Evolutionary conservation across 1,140 invertebrate genomes (phyloP).

Genomic region (Drosophila nannoptera): DNA sequence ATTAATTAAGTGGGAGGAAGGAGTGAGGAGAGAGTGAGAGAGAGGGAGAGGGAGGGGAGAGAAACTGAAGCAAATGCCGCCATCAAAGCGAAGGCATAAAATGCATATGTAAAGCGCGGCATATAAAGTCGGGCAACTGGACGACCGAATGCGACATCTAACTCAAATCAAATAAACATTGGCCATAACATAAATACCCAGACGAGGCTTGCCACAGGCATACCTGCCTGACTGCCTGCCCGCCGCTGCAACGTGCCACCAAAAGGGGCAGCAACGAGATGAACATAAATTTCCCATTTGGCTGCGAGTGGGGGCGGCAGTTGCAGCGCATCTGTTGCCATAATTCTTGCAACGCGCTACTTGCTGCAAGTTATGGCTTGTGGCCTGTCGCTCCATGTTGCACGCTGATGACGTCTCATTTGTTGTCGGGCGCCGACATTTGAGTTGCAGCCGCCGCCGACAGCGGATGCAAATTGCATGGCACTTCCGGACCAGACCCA

Average conservation of each 20-base stretch:
- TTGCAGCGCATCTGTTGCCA: slow-evolving; percentile 68
- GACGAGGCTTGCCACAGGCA: slow-evolving; percentile 28
- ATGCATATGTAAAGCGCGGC: slow-evolving; percentile 29
- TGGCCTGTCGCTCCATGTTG: slow-evolving; percentile 31
- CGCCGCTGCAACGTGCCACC: neutral
- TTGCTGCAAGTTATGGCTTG: slow-evolving; percentile 16
- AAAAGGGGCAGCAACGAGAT: slow-evolving; percentile 28
- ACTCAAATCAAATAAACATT: slow-evolving; percentile 75
- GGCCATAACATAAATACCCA: slow-evolving; percentile 68
- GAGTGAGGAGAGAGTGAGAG: slow-evolving; percentile 5
- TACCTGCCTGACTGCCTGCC: neutral
- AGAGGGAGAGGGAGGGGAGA: neutral
- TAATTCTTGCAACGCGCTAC: slow-evolving; percentile 58
- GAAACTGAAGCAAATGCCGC: slow-evolving; percentile 8
- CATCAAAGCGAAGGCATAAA: slow-evolving; percentile 48
- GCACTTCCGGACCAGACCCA: slow-evolving; percentile 42
- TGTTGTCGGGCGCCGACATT: slow-evolving; percentile 50
- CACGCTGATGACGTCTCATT: slow-evolving; percentile 65
- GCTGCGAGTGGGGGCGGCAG: slow-evolving; percentile 3
- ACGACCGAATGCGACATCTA: slow-evolving; percentile 59
- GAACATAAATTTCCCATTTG: slow-evolving; percentile 69
- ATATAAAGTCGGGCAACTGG: slow-evolving; percentile 25
- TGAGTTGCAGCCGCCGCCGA: slow-evolving; percentile 41
- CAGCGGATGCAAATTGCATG: slow-evolving; percentile 59
- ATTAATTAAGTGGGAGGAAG: slow-evolving; percentile 58